Evolutionary conservation across 2,113 vertebrate species (phyloP), one percentile per base, ranked within the genome.

Genomic region (Rhagologus leucostigma): DNA sequence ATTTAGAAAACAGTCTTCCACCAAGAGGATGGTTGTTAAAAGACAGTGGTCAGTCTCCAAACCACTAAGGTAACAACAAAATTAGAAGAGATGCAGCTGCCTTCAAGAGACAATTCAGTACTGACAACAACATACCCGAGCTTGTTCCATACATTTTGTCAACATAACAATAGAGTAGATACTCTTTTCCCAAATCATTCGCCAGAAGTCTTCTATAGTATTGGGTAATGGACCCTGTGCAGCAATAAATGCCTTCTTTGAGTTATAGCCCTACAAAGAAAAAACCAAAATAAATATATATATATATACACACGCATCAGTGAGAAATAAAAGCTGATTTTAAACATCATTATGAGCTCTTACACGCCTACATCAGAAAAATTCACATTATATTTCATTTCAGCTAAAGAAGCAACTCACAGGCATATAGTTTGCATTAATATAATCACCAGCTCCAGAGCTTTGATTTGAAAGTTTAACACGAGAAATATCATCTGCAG

Each of bases 381-480:
- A 44, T 18, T 59, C 3, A 22, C 16, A 9, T 32, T 33, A 16
- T 59, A 94, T 64, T 89, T 93, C 11, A 71, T 81, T 70, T 89
- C 46, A 89, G 53, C 30, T 65, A 55, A 52, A 8, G 30, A 81
- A 67, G 32, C 23, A 81, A 98, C 98, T 98, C 97, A 99, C 99
- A 77, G 99, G 99, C 96, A 99, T 99, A 94, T 99, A 99, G 97
- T 98, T 99, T 95, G 99, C 99, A 86, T 99, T 99, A 98, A 99
- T 99, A 96, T 99, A 99, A 97, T 99, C 99, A 16, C 98, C 98
- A 22, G 95, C 91, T 9, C 97, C 97, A 93, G 93, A 97, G 79
- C 88, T 98, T 67, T 97, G 98, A 92, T 98, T 92, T 53, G 99
- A 99, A 92, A 99, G 99, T 95, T 98, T 99, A 93, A 99, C 99